These are phyloP conservation scores for Drosophila suzukii DNA, from an alignment of 1,140 invertebrate genomes.

Conservation along the genomic window DNA sequence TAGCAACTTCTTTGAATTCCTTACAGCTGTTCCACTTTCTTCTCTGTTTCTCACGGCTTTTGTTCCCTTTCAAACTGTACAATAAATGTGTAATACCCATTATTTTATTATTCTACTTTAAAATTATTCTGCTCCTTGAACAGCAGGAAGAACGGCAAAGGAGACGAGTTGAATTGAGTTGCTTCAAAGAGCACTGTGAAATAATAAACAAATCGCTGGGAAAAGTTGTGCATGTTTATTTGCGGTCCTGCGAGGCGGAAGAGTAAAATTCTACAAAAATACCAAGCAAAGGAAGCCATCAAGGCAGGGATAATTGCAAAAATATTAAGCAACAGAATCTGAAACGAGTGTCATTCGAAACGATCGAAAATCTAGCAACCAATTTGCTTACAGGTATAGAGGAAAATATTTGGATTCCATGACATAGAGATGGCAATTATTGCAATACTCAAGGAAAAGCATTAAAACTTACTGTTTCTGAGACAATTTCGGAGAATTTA, in stretches of 20 bases:
- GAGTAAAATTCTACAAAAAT: slow-evolving; percentile 18
- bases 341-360: slow-evolving; percentile 4
- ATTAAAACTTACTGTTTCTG: neutral
- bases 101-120: slow-evolving; percentile 50
- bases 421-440: neutral
- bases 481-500: too few relatives aligned
- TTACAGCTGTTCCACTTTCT: slow-evolving; percentile 23
- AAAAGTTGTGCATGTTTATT: slow-evolving; percentile 57
- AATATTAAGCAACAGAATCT: slow-evolving; percentile 14
- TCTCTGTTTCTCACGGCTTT: slow-evolving; percentile 8
- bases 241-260: slow-evolving; percentile 21
- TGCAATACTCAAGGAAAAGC: neutral
- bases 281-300: slow-evolving; percentile 15
- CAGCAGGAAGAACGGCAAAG: slow-evolving; percentile 4
- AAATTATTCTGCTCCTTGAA: slow-evolving; percentile 34
- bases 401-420: slow-evolving; percentile 27
- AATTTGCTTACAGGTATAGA: slow-evolving; percentile 48
- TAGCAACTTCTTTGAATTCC: slow-evolving; percentile 28
- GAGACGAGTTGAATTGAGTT: slow-evolving; percentile 20
- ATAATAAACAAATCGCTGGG: slow-evolving; percentile 75
- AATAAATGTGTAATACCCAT: slow-evolving; percentile 40
- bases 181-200: slow-evolving; percentile 65
- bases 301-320: slow-evolving; percentile 60
- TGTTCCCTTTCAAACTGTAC: slow-evolving; percentile 22
- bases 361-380: slow-evolving; percentile 39